Base-by-base conservation (phyloP, 2,797 vertebrate genomes). In the Sparus aurata region DNA sequence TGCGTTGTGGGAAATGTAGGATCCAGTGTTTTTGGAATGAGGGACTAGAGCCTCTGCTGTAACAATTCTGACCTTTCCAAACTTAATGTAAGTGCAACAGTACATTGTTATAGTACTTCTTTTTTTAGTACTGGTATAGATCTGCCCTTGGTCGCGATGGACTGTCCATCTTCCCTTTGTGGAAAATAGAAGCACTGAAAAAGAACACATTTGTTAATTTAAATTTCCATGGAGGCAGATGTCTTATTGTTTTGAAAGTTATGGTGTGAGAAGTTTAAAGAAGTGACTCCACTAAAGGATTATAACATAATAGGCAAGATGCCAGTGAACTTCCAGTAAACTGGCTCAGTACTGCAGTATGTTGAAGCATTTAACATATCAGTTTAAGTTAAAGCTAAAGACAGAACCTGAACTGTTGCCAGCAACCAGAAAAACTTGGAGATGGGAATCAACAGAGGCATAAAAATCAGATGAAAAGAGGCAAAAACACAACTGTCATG, bases 381-480 rank as follows among this genome's bases (percentile, higher is more conserved):
- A 53, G 30, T 69, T 47, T 6, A n/a, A 30, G 9, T 47, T n/a
- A 15, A 16, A 5, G 11, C 4, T 16, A 52, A 57, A 27, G 23
- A 55, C 17, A 5, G 22, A 25, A 12, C 12, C 10, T 7, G 23
- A 68, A 8, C 22, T 23, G 22, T 45, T 57, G n/a, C 34, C n/a
- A 65, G 50, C 34, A 54, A 25, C 16, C 7, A 27, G 47, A 72
- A 49, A 53, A 47, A 49, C 17, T 8, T 61, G 43, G 73, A 45
- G 20, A 34, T 6, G 17, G 34, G 12, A 20, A 34, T 65, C 49
- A 22, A 34, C 22, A 30, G 38, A 46, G 59, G 9, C 46, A 58
- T 52, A 34, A 72, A 46, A 17, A 65, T 57, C 53, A 58, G 52
- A 52, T 22, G 23, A 59, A 50, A 43, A 70, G 45, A 70, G n/a